These are phyloP conservation scores for Huso huso DNA, from an alignment of 2,797 vertebrate genomes.

Conservation along the genomic window DNA sequence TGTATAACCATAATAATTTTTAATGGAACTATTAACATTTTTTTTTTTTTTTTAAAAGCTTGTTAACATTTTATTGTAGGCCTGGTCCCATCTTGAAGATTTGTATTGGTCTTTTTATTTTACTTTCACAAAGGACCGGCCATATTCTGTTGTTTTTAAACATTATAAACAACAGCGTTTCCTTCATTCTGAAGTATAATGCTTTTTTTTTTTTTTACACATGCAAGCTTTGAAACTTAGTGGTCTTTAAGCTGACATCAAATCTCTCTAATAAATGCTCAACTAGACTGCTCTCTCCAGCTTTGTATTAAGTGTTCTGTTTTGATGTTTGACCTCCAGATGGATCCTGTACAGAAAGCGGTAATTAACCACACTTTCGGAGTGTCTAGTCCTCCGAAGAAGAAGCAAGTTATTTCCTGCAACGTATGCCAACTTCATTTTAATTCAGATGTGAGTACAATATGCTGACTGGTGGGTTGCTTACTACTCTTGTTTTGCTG, in stretches of 20 bases:
- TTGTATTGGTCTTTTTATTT: too few species aligned
- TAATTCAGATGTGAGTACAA: slow-evolving; percentile 88
- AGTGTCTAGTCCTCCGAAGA: slow-evolving; percentile 83
- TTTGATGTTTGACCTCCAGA: slow-evolving; percentile 59
- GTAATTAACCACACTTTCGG: slow-evolving; percentile 98
- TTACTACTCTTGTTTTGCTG: neutral
- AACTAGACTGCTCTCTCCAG: neutral
- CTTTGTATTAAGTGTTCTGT: slow-evolving; percentile 2
- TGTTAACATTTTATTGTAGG: too few species aligned
- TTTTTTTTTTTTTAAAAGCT: too few species aligned
- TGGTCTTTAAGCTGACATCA: neutral
- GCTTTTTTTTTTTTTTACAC: neutral
- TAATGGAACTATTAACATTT: too few species aligned
- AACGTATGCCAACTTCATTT: slow-evolving; percentile 92
- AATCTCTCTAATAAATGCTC: slow-evolving; percentile 2
- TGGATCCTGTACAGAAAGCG: slow-evolving; percentile 98
- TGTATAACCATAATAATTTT: too few species aligned
- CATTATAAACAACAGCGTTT: too few species aligned
- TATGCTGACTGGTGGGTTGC: neutral
- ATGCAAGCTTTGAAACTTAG: neutral
- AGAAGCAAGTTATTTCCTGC: slow-evolving; percentile 91
- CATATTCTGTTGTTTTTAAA: too few species aligned
- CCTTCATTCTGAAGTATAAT: too few species aligned
- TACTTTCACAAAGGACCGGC: too few species aligned
- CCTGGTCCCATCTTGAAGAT: too few species aligned